Evolutionary conservation across 2,888 invertebrate genomes (phyloP).

Genomic region (Rotaria sp.): DNA sequence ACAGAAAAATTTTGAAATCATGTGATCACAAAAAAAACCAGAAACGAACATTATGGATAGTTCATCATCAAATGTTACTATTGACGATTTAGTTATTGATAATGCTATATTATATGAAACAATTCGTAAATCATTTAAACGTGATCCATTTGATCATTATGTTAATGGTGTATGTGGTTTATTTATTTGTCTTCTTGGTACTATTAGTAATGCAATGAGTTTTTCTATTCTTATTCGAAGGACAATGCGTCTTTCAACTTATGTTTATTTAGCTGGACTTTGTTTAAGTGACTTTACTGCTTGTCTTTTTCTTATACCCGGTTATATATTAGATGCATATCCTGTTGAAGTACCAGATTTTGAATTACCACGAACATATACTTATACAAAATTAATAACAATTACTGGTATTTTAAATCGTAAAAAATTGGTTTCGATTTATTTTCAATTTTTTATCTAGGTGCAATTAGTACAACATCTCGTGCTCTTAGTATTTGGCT

Average conservation of each 20-base stretch:
- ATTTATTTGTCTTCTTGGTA: not conserved
- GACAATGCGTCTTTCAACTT: conserved; percentile 7
- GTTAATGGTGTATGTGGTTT: conserved; percentile 18
- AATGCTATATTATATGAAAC: not conserved
- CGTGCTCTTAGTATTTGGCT: conserved; percentile 3
- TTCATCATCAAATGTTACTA: not conserved
- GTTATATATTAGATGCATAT: not conserved
- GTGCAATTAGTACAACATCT: conserved; percentile 21
- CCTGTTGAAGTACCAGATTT: not conserved
- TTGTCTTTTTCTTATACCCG: not conserved
- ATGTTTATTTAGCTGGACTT: conserved; percentile 17
- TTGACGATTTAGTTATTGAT: not conserved
- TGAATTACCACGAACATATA: conserved; percentile 9
- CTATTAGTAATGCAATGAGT: conserved; percentile 11
- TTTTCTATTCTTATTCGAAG: not conserved
- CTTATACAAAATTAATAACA: not conserved
- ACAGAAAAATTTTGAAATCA: no score
- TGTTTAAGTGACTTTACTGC: conserved; percentile 7
- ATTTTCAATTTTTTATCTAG: not conserved
- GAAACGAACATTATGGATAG: not conserved
- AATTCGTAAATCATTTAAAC: not conserved
- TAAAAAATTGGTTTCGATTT: no score
- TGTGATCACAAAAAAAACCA: no score
- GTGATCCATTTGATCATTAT: conserved; percentile 12
- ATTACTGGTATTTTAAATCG: not conserved